Conservation (phyloP, 2,113 vertebrate genomes). For the Asarcornis scutulata region DNA sequence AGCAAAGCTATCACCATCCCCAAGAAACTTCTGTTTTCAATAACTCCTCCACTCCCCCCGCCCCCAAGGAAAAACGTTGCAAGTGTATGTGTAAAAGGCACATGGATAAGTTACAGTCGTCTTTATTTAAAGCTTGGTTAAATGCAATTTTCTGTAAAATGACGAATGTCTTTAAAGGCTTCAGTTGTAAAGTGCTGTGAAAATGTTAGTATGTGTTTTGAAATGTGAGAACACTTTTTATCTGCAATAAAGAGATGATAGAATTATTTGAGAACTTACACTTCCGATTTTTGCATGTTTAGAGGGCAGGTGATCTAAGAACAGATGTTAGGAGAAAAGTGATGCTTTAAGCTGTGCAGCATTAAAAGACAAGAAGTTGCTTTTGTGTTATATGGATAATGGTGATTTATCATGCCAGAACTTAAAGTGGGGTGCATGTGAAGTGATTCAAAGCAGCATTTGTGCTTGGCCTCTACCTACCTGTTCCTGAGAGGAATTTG, state of each 20-base stretch:
- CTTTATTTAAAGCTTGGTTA: neutral
- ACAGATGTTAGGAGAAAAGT: too few species aligned
- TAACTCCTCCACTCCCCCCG: neutral
- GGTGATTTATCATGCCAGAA: neutral
- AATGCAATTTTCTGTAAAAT: neutral
- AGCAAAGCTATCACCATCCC: neutral
- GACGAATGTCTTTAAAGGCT: neutral
- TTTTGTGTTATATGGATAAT: neutral
- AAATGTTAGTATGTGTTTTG: neutral
- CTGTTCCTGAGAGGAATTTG: neutral
- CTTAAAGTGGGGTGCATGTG: fast-evolving
- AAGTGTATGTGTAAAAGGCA: neutral
- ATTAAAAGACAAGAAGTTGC: neutral
- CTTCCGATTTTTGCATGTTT: neutral
- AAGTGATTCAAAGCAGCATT: neutral
- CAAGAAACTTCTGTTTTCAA: neutral
- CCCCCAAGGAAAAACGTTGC: fast-evolving
- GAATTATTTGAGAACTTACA: neutral
- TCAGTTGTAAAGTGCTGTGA: neutral
- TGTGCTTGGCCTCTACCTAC: neutral
- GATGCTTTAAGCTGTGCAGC: too few species aligned
- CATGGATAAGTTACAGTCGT: neutral
- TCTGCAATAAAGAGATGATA: neutral
- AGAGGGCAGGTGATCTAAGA: neutral
- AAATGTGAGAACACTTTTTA: neutral